These are phyloP conservation scores for Nasonovia ribisnigri DNA, from an alignment of 2,888 invertebrate species.

Conservation along the genomic window DNA sequence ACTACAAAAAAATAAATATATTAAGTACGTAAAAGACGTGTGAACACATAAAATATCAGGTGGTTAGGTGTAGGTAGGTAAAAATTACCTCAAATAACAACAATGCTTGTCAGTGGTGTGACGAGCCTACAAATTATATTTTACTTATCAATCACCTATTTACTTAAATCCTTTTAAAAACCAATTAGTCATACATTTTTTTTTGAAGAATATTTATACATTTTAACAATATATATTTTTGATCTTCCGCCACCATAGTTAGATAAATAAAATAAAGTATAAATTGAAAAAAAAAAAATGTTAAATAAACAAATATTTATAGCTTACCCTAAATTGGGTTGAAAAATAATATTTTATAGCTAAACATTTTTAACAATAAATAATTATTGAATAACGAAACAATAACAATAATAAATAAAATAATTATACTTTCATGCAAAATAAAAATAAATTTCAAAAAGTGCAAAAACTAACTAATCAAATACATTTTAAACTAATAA, in stretches of 20 bases:
- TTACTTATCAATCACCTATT: not conserved
- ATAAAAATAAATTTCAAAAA: slow-evolving; percentile 10
- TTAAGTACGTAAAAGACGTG: not conserved
- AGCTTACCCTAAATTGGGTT: not conserved
- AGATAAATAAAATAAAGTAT: slow-evolving; percentile 16
- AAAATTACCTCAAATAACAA: slow-evolving; percentile 30
- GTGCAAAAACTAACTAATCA: not conserved
- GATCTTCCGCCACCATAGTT: not conserved
- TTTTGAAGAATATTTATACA: not conserved
- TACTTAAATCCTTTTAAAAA: not conserved
- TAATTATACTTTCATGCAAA: slow-evolving; percentile 25
- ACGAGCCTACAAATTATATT: slow-evolving; percentile 17
- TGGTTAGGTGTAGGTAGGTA: slow-evolving; percentile 42
- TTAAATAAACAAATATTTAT: not conserved
- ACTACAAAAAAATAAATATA: slow-evolving; percentile 6
- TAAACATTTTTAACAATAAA: slow-evolving; percentile 14
- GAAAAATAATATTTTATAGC: not conserved
- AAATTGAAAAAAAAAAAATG: not conserved
- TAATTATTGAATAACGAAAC: not conserved
- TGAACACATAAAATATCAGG: slow-evolving; percentile 27
- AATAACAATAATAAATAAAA: slow-evolving; percentile 41
- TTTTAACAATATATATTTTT: not conserved
- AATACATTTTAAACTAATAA: not conserved
- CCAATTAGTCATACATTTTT: not conserved
- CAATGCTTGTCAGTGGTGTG: slow-evolving; percentile 16